Base-by-base conservation (phyloP, 23 tunicate genomes). In the Halocynthia aurantium region DNA sequence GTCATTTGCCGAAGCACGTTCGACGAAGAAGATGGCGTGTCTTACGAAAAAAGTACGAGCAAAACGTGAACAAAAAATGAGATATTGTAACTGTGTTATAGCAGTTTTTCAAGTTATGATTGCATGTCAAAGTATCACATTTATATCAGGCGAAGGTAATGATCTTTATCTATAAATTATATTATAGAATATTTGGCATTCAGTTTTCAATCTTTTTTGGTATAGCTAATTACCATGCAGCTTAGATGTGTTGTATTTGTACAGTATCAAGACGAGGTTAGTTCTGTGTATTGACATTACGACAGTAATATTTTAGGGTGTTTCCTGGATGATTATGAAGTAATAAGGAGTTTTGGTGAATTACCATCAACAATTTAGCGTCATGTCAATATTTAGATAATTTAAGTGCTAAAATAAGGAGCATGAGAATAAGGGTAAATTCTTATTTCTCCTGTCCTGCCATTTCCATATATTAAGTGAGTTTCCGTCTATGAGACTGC, bases 71-170 rank as follows among this genome's bases (percentile, higher is more conserved):
- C 71, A 71, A 51, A 78, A 77, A 72, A 73, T 67, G 80, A 81
- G 83, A 60, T 77, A 67, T 19, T 87, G 93, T 81, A 85, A 85
- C 83, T 82, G 93, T 72, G 79, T 82, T 51, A 76, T 82, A 44
- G 71, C 93, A 61, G 80, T 89, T 63, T 84, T 89, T 61, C 96
- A 89, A 84, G 77, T 89, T 51, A 80, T 73, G 62, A 82, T 84
- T 11, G 87, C 86, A 62, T 84, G 77, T 68, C 88, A 89, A 75
- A 89, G 81, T 84, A 83, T 89, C 7, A 62, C 81, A 67, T 71
- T 73, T 66, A 89, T 89, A 71, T 76, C 96, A 67, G 96, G 89
- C 12, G 87, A 88, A 88, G 94, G 94, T 88, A 70, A 87, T 79
- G 5, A 20, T 19, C 18, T 50, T 70, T 70, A 50, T 50, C 50